These are phyloP conservation scores for Pangasius djambal DNA, from an alignment of 2,797 vertebrate genomes.

Conservation along the genomic window DNA sequence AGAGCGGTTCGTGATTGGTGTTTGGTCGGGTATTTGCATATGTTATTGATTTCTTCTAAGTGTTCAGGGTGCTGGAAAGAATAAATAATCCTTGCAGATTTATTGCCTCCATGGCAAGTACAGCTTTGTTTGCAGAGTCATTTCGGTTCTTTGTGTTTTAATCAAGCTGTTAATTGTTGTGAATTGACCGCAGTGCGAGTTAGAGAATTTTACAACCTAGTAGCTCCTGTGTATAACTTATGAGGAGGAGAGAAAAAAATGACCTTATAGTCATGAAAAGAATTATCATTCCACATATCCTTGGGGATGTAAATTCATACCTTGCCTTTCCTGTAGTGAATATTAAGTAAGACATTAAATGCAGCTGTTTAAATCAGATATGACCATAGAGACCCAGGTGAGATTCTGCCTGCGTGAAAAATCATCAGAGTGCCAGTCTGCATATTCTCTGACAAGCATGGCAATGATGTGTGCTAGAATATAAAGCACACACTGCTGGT, in stretches of 20 bases:
- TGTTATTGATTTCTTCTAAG: conserved; percentile 75
- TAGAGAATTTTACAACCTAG: conserved; percentile 53
- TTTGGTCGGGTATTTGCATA: conserved; percentile 72
- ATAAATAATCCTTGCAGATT: conserved; percentile 72
- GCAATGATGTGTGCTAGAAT: not conserved
- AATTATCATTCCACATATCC: not conserved
- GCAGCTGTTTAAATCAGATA: conserved; percentile 25
- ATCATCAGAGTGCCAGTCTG: conserved; percentile 5
- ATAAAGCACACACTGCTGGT: conserved; percentile 12
- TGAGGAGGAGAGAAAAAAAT: not conserved
- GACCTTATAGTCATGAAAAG: conserved; percentile 28
- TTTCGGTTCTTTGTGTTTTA: conserved; percentile 58
- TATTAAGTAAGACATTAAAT: conserved; percentile 41
- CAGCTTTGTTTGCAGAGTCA: conserved; percentile 68
- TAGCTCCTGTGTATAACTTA: conserved; percentile 13
- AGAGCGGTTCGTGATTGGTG: conserved; percentile 65
- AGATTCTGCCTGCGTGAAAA: conserved; percentile 34
- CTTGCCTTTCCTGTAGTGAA: conserved; percentile 38
- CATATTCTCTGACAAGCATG: conserved; percentile 34
- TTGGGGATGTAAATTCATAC: conserved; percentile 2
- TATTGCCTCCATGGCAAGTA: conserved; percentile 67
- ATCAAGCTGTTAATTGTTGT: conserved; percentile 67
- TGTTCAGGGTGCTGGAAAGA: conserved; percentile 60
- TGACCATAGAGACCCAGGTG: conserved; percentile 11
- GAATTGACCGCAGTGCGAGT: conserved; percentile 45